A percentile compares a stretch with the other conserved stretches of the same genome.
Conservation (phyloP, 1,140 invertebrate genomes). For the Thrips palmi region DNA sequence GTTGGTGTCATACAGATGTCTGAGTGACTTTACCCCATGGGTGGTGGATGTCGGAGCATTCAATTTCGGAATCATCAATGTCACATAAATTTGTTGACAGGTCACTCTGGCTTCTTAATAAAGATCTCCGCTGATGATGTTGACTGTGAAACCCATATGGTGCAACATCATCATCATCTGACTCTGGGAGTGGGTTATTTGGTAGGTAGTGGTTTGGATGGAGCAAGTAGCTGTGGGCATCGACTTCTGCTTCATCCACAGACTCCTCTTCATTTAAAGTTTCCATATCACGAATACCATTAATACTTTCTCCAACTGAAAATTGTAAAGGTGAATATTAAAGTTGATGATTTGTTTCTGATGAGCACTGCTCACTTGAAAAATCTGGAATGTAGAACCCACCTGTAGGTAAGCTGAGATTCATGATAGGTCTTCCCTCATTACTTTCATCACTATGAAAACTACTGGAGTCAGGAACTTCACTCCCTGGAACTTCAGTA, state of each 20-base stretch:
- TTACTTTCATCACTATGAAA: slow-evolving; percentile 79
- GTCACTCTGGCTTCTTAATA: slow-evolving; percentile 49
- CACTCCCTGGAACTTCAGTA: slow-evolving; percentile 76
- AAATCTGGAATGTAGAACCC: no score
- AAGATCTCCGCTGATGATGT: slow-evolving; percentile 13
- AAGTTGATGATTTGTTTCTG: neutral
- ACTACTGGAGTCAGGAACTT: slow-evolving; percentile 76
- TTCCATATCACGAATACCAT: slow-evolving; percentile 31
- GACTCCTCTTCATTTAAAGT: slow-evolving; percentile 48
- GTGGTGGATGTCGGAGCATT: slow-evolving; percentile 33
- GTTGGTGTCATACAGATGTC: slow-evolving; percentile 38
- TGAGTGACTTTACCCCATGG: slow-evolving; percentile 31
- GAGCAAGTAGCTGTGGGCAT: slow-evolving; percentile 47
- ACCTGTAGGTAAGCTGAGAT: slow-evolving; percentile 20
- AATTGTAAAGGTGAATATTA: neutral
- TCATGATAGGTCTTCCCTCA: slow-evolving; percentile 45
- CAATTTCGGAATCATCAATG: slow-evolving; percentile 78
- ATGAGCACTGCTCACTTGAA: neutral
- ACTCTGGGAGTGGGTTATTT: slow-evolving; percentile 47
- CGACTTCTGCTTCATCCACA: slow-evolving; percentile 53
- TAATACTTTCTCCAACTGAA: neutral
- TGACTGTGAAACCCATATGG: slow-evolving; percentile 43
- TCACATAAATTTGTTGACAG: slow-evolving; percentile 75
- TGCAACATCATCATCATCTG: slow-evolving; percentile 42
- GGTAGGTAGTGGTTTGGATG: slow-evolving; percentile 76